Base-by-base conservation (phyloP, 2,888 invertebrate genomes). In the Leucoptera coffeella region DNA sequence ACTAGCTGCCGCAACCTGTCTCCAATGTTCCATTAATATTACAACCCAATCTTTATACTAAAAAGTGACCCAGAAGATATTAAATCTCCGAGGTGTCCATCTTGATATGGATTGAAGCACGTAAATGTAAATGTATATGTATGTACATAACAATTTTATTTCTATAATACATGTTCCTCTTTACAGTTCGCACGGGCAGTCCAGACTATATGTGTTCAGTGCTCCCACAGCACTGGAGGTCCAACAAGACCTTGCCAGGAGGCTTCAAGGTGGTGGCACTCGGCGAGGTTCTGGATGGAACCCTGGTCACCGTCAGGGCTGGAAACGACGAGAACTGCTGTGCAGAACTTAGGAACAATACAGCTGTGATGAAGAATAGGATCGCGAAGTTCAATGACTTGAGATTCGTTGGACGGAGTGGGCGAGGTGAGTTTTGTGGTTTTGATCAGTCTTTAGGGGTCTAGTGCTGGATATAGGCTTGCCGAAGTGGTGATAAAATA, bases 241-340 rank as follows among this genome's bases (percentile, higher is more conserved):
- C 85, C 28, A 99, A 99, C 73, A 99, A 99, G 74, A 94, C 96
- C 2, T 74, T 99, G 28, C 97, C 96, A 20, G 81, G 86, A 27
- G 91, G 94, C 25, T 99, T 99, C 74, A 93, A 92, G 69, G 94
- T 96, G 42, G 86, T 94, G 27, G 86, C 93, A 12, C 74, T 95
- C 25, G 89, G 90, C 3, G 95, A 94, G 33, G 80, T 96, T 26
- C 75, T 78, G 29, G 95, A 97, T 59, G 95, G 95, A n/a, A 97
- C 96, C 17, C 69, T 83, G 47, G 95, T 97, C 35, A 90, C 89
- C 24, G 84, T 99, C 28, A 73, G 88, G 32, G 96, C 96, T 24
- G 97, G 97, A 25, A 99, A 96, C 62, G 97, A 97, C 49, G 96
- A 97, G 64, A 96, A 96, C 71, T 89, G 78, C 50, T 89, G 87